A percentile compares a stretch with the other conserved stretches of the same genome.
Evolutionary conservation across 64 coral and sea anemone genomes (phyloP).

Genomic region (Dendrophyllia cribrosa): DNA sequence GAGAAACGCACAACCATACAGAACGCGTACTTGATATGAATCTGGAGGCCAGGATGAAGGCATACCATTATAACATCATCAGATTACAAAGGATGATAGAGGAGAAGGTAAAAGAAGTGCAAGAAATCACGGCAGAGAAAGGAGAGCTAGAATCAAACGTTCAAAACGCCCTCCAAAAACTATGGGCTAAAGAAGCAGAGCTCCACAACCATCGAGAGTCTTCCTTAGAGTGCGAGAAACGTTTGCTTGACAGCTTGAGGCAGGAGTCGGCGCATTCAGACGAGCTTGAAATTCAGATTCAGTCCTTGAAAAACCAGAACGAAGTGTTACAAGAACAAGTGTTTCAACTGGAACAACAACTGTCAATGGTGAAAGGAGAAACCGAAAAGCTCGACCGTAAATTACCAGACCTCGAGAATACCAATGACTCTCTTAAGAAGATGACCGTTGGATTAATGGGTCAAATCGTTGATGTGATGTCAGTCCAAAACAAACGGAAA

Average conservation of each 20-base stretch:
- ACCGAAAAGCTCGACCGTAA: not conserved
- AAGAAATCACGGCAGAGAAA: conserved; percentile 14
- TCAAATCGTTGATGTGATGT: conserved; percentile 1
- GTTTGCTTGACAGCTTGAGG: conserved; percentile 13
- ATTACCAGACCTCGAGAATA: conserved; percentile 28
- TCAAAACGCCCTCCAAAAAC: conserved; percentile 31
- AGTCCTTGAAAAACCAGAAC: not conserved
- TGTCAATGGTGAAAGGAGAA: not conserved
- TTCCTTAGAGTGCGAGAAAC: conserved; percentile 12
- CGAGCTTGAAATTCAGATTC: conserved; percentile 14
- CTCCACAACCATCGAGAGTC: conserved; percentile 1
- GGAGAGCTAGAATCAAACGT: conserved; percentile 2
- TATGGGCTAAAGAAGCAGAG: conserved; percentile 26
- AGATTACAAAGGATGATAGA: not conserved
- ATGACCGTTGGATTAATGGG: conserved; percentile 2
- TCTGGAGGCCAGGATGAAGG: not conserved
- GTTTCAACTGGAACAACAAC: conserved; percentile 6
- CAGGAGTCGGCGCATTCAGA: conserved; percentile 26
- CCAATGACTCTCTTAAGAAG: conserved; percentile 2
- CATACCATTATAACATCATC: not conserved
- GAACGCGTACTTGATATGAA: not conserved
- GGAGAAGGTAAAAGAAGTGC: conserved; percentile 16
- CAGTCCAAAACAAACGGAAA: not conserved
- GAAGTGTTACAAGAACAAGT: conserved; percentile 17
- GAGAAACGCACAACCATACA: not conserved